Conservation (phyloP, 2,888 invertebrate species). For the Pollenia labialis region DNA sequence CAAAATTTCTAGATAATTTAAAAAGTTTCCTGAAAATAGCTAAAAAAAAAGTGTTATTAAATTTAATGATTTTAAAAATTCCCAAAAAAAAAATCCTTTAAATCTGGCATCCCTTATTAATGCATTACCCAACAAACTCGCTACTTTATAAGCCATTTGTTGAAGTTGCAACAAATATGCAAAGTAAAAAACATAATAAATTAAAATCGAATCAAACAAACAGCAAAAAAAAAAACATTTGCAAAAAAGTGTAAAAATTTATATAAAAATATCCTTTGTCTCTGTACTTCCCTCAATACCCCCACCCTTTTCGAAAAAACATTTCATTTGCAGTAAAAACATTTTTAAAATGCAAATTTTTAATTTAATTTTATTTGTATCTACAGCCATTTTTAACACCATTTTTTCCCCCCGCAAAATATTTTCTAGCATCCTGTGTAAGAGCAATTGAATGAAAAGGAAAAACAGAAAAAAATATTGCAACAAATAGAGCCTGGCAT, state of each 20-base stretch:
- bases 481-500: constrained; percentile 57
- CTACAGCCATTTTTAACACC: constrained; percentile 63
- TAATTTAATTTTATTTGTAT: constrained; percentile 79
- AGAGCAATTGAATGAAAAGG: constrained; percentile 11
- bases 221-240: constrained; percentile 18
- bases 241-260: neutral
- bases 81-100: neutral
- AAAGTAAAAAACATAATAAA: constrained; percentile 75
- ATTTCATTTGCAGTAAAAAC: constrained; percentile 37
- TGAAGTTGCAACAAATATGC: neutral
- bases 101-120: neutral
- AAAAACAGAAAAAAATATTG: constrained; percentile 15
- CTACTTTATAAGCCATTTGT: constrained; percentile 62
- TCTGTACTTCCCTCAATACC: constrained; percentile 2
- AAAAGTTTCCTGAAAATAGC: no score
- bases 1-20: neutral
- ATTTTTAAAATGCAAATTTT: constrained; percentile 73
- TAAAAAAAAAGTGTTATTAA: no score
- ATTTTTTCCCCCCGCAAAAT: constrained; percentile 23
- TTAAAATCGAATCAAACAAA: constrained; percentile 63
- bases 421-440: neutral
- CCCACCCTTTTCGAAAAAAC: constrained; percentile 1
- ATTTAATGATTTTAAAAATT: no score
- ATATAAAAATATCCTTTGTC: constrained; percentile 20
- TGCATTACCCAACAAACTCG: neutral